A percentile compares a stretch with the other conserved stretches of the same genome.
Evolutionary conservation across 2,888 invertebrate genomes (phyloP).

Genomic region (Pantelozetes paolii): DNA sequence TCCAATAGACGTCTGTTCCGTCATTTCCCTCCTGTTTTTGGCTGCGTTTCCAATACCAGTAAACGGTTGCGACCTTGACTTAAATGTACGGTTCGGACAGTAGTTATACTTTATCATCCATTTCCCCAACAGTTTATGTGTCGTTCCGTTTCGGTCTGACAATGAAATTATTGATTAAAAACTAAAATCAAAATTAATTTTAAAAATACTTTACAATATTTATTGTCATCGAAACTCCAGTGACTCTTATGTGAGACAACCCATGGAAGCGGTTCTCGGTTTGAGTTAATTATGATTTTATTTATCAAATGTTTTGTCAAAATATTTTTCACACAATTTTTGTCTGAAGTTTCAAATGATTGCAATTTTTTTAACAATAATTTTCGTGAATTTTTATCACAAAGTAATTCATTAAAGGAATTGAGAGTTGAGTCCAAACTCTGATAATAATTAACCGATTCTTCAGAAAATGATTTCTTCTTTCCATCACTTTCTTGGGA

Average conservation of each 20-base stretch:
- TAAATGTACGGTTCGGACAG: conserved; percentile 16
- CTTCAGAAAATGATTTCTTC: background rate
- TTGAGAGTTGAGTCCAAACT: background rate
- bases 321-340: background rate
- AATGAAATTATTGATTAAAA: background rate
- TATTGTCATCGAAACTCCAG: conserved; percentile 20
- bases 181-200: background rate
- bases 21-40: background rate
- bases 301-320: background rate
- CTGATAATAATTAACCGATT: background rate
- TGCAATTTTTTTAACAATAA: background rate
- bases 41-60: conserved; percentile 36
- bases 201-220: background rate
- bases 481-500: background rate
- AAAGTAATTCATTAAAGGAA: background rate
- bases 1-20: background rate
- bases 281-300: background rate
- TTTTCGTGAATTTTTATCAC: conserved; percentile 19
- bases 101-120: background rate
- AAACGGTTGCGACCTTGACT: conserved; percentile 17
- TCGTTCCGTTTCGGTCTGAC: background rate
- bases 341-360: background rate
- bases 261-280: conserved; percentile 27
- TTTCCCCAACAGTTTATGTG: background rate
- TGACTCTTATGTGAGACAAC: background rate